These are phyloP conservation scores for Busseola fusca DNA, from an alignment of 2,888 invertebrate species.

Conservation along the genomic window DNA sequence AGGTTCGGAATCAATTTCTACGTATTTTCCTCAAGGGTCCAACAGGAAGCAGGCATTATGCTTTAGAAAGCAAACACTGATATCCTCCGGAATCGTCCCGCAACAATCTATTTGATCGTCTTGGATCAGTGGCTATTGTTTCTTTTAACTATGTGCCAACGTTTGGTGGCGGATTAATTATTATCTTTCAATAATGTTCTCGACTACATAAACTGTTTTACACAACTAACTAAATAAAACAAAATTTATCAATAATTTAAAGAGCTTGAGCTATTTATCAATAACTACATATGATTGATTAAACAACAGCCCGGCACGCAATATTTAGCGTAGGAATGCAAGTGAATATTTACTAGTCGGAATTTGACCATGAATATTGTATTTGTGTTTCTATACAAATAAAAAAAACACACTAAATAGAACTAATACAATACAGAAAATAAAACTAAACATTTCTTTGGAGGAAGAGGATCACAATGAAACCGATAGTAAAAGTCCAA, in stretches of 20 bases:
- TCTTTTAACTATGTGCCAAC: constrained; percentile 41
- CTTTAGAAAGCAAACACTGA: constrained; percentile 62
- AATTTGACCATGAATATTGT: neutral
- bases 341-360: neutral
- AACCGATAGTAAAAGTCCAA: neutral
- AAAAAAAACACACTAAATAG: constrained; percentile 3
- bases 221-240: neutral
- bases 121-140: constrained; percentile 42
- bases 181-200: constrained; percentile 1
- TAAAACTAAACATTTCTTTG: neutral
- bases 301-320: neutral
- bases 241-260: neutral
- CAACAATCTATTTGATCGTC: constrained; percentile 43
- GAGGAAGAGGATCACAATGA: neutral
- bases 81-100: constrained; percentile 53
- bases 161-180: constrained; percentile 10
- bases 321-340: neutral
- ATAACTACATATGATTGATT: neutral
- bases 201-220: neutral
- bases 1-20: constrained; percentile 72
- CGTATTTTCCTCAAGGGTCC: constrained; percentile 73
- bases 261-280: neutral
- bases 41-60: constrained; percentile 64
- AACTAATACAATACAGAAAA: neutral
- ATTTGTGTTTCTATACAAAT: neutral